Percentiles rank a stretch among this genome's conserved stretches.
Conservation (phyloP, 2,888 invertebrate species). For the Drosophila macrothrix region DNA sequence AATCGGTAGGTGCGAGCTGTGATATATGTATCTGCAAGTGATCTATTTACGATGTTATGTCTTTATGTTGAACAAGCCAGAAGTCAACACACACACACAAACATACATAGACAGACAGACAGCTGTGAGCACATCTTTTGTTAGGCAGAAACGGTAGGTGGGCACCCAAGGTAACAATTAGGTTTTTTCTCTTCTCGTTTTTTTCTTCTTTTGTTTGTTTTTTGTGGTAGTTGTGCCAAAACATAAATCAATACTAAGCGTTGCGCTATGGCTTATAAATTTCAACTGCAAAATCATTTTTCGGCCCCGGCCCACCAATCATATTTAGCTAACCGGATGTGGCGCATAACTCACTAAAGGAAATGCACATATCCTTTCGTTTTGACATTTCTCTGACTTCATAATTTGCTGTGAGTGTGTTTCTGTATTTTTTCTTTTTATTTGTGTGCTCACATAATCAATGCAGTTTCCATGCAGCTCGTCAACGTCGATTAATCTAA, state of each 20-base stretch:
- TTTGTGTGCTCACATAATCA: conserved; percentile 50
- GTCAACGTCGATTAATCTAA: conserved; percentile 74
- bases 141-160: conserved; percentile 55
- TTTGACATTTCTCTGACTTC: conserved; percentile 73
- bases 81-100: conserved; percentile 47
- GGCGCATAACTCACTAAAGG: conserved; percentile 79
- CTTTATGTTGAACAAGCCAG: conserved; percentile 64
- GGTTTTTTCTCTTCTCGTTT: conserved; percentile 16
- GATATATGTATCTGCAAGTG: conserved; percentile 58
- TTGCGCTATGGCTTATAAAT: conserved; percentile 35
- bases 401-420: conserved; percentile 42
- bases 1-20: conserved; percentile 63
- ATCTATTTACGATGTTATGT: conserved; percentile 79
- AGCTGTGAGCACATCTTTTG: conserved; percentile 55
- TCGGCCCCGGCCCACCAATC: conserved; percentile 53
- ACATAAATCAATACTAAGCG: conserved; percentile 52
- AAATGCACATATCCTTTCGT: conserved; percentile 79
- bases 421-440: not conserved
- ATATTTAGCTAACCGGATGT: conserved; percentile 77
- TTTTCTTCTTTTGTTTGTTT: conserved; percentile 14
- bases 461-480: conserved; percentile 63
- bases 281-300: conserved; percentile 35
- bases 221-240: conserved; percentile 14
- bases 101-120: conserved; percentile 28
- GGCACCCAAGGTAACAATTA: conserved; percentile 51